A percentile compares a stretch with the other conserved stretches of the same genome.
Evolutionary conservation across 2,888 invertebrate genomes (phyloP).

Genomic region (Silvanus unidentatus): DNA sequence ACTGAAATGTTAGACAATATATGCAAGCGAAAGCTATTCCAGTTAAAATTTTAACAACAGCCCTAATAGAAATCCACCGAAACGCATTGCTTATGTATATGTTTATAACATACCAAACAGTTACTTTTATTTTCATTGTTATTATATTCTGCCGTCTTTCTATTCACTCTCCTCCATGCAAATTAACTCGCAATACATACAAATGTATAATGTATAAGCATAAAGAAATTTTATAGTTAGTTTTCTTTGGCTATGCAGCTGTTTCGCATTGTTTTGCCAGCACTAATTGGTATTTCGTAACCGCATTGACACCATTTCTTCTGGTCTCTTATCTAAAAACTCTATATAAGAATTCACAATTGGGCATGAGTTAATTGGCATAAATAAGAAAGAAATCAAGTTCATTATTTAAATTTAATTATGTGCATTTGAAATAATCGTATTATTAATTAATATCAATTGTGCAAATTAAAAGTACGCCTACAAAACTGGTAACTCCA

Average conservation of each 20-base stretch:
- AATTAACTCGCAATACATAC: no score
- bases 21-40: constrained; percentile 11
- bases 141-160: background rate
- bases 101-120: background rate
- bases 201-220: background rate
- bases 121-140: constrained; percentile 1
- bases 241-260: constrained; percentile 1
- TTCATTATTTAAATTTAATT: no score
- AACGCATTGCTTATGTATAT: no score
- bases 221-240: background rate
- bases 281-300: constrained; percentile 1
- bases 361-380: no score
- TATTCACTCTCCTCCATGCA: background rate
- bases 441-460: no score
- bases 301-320: no score
- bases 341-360: no score
- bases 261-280: background rate
- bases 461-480: no score
- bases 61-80: background rate
- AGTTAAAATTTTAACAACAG: constrained; percentile 14
- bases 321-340: no score
- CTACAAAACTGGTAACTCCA: no score
- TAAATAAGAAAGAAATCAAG: no score
- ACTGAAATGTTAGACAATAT: constrained; percentile 9
- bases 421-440: no score